A percentile compares a stretch with the other conserved stretches of the same genome.
Evolutionary conservation across 2,113 vertebrate genomes (phyloP).

Genomic region (Accipiter virgatus): DNA sequence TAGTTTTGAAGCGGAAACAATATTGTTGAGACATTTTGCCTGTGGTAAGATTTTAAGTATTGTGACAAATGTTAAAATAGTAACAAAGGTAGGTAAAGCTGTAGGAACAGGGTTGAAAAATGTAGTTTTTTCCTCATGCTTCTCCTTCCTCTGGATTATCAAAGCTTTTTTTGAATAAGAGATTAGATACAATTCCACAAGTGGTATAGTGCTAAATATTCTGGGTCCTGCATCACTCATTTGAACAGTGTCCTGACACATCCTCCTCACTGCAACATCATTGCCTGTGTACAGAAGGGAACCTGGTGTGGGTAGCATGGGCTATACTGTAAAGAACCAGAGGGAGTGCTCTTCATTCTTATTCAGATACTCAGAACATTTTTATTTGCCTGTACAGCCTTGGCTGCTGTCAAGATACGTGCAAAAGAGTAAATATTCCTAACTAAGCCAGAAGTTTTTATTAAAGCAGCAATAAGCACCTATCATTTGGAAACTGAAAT

Average conservation of each 20-base stretch:
- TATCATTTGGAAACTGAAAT: background rate
- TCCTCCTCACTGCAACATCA: background rate
- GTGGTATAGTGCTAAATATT: background rate
- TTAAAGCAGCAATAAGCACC: background rate
- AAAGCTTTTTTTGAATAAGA: background rate
- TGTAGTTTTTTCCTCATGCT: background rate
- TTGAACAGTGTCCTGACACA: background rate
- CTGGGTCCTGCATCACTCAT: background rate
- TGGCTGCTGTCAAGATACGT: background rate
- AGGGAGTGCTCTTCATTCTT: background rate
- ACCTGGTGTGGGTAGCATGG: too few species aligned
- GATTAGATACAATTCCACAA: background rate
- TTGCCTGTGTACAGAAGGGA: background rate
- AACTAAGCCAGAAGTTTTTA: background rate
- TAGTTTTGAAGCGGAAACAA: slow-evolving; percentile 4
- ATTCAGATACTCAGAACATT: background rate
- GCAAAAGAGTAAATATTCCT: background rate
- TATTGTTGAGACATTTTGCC: slow-evolving; percentile 34
- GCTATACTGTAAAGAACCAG: background rate
- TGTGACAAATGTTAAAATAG: slow-evolving; percentile 34
- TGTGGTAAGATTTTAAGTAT: background rate
- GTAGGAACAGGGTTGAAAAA: background rate
- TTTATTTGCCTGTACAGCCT: background rate
- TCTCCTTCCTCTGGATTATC: background rate
- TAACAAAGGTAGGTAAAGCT: background rate